Conservation (phyloP, 2,797 vertebrate genomes). For the Thamnophis elegans region DNA sequence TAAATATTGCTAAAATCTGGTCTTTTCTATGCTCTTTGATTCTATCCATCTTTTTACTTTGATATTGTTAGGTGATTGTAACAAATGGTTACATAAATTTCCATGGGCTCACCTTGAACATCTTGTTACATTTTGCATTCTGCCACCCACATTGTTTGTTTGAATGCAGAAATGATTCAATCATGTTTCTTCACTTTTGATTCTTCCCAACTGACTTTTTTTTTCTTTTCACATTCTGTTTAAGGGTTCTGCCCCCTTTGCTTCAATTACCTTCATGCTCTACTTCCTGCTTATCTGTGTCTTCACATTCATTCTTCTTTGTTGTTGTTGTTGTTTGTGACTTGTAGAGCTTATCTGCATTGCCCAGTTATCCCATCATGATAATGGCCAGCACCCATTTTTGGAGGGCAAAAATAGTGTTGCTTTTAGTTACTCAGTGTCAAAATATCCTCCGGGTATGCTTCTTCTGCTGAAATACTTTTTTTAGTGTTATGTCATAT, state of each 20-base stretch:
- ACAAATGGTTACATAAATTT: not conserved
- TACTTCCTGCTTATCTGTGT: not conserved
- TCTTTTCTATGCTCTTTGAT: not conserved
- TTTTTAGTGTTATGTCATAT: not conserved
- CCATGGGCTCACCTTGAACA: not conserved
- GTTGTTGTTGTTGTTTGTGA: not conserved
- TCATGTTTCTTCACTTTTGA: slow-evolving; percentile 1
- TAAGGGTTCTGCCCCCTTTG: not conserved
- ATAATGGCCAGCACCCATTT: not conserved
- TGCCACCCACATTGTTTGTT: slow-evolving; percentile 3
- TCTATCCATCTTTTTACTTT: not conserved
- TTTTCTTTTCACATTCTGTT: slow-evolving; percentile 7
- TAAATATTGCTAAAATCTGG: not conserved
- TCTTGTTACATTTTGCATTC: slow-evolving; percentile 6
- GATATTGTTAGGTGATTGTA: not conserved
- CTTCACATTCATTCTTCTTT: not conserved
- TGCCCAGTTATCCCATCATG: not conserved
- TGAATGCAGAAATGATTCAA: not conserved
- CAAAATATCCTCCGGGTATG: not conserved
- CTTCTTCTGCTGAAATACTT: not conserved
- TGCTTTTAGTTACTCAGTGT: not conserved
- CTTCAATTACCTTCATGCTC: not conserved
- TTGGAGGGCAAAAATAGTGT: not conserved
- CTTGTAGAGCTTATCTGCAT: not conserved
- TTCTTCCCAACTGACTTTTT: slow-evolving; percentile 12